A percentile compares a stretch with the other conserved stretches of the same genome.
Conservation (phyloP, 2,888 invertebrate species). For the Cotesia congregata region DNA sequence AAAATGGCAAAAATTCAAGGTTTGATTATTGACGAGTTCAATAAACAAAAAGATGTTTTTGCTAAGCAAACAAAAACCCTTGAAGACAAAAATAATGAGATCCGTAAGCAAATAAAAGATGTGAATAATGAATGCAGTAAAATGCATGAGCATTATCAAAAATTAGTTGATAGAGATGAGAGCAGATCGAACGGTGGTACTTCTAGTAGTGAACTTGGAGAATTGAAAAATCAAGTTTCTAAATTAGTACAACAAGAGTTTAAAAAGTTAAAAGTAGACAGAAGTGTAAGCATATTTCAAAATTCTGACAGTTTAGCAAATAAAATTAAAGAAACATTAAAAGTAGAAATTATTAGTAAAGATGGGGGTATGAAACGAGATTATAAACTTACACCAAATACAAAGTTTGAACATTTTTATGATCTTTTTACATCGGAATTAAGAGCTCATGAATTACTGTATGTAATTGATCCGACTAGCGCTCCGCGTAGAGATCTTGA, state of each 20-base stretch:
- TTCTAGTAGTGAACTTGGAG: not conserved
- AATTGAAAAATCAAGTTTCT: not conserved
- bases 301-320: constrained; percentile 15
- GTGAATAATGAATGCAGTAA: not conserved
- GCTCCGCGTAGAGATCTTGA: constrained; percentile 36
- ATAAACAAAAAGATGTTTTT: constrained; percentile 13
- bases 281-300: constrained; percentile 13
- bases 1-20: constrained; percentile 26
- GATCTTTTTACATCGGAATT: constrained; percentile 48
- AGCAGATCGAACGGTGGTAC: not conserved
- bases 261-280: not conserved
- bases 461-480: constrained; percentile 43
- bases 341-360: constrained; percentile 42
- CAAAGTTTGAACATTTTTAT: constrained; percentile 45
- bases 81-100: constrained; percentile 37
- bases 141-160: not conserved
- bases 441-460: constrained; percentile 44
- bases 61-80: constrained; percentile 7
- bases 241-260: not conserved
- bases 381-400: constrained; percentile 41
- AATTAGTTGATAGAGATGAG: not conserved
- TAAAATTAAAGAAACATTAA: constrained; percentile 41
- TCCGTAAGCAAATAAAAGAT: constrained; percentile 31
- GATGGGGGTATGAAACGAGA: constrained; percentile 39
- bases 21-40: constrained; percentile 21